These are phyloP conservation scores for Cheirogaleus major DNA, from an alignment of 2,797 vertebrate genomes.

Conservation along the genomic window DNA sequence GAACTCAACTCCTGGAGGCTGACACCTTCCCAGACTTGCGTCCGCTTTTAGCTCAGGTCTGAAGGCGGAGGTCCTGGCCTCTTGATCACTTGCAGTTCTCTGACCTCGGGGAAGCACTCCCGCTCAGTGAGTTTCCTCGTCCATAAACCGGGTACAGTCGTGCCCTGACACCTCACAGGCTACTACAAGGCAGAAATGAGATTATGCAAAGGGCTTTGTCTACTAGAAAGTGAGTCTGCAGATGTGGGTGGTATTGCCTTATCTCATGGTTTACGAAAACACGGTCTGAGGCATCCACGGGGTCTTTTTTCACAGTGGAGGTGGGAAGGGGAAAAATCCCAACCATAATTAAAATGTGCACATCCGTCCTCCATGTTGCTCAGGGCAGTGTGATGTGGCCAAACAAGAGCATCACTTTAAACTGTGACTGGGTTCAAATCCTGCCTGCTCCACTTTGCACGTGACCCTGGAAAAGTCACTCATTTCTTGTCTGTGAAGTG, in stretches of 20 bases:
- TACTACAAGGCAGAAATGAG: background rate
- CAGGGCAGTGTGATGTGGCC: fast-evolving
- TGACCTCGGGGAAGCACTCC: background rate
- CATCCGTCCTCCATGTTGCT: fast-evolving
- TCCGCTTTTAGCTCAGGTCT: background rate
- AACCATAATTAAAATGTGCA: fast-evolving
- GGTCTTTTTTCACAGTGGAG: background rate
- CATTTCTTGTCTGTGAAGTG: background rate
- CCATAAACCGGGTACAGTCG: fast-evolving
- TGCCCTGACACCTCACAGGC: background rate
- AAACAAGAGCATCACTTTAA: background rate
- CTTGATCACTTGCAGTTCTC: background rate
- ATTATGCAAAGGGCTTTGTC: background rate
- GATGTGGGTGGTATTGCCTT: fast-evolving
- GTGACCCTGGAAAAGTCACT: background rate
- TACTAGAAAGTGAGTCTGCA: background rate
- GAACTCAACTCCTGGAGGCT: background rate
- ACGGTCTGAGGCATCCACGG: background rate
- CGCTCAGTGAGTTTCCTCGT: background rate
- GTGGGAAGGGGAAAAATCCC: background rate
- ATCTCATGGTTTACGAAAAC: background rate
- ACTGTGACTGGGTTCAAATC: background rate
- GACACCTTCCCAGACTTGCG: background rate
- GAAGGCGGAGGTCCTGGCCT: background rate
- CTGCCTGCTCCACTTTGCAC: background rate